These are phyloP conservation scores for Lacanobia oleracea DNA, from an alignment of 2,888 invertebrate genomes.

Conservation along the genomic window DNA sequence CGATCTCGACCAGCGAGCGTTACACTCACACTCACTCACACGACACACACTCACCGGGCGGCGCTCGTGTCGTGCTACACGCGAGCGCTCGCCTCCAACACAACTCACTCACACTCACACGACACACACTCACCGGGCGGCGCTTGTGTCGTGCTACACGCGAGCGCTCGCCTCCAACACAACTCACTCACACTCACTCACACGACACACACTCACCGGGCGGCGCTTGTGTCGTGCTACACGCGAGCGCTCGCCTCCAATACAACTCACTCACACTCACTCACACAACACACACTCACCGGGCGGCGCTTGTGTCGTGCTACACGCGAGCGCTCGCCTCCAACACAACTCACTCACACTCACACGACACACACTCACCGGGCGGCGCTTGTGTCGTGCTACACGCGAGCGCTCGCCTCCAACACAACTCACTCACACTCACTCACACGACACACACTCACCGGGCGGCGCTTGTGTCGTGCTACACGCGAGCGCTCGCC, in stretches of 20 bases:
- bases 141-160: background rate
- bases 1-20: constrained; percentile 66
- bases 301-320: background rate
- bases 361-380: constrained; percentile 1
- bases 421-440: constrained; percentile 15
- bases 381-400: background rate
- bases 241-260: background rate
- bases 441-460: constrained; percentile 5
- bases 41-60: background rate
- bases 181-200: constrained; percentile 19
- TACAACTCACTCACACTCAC: constrained; percentile 16
- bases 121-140: background rate
- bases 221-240: background rate
- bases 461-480: background rate
- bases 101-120: constrained; percentile 8
- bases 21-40: constrained; percentile 19
- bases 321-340: background rate
- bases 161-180: background rate
- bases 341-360: constrained; percentile 7
- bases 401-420: background rate
- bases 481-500: background rate
- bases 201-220: constrained; percentile 1
- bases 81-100: background rate
- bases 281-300: constrained; percentile 2
- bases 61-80: background rate